These are phyloP conservation scores for Drosophila colorata DNA, from an alignment of 2,888 invertebrate species.

Conservation along the genomic window DNA sequence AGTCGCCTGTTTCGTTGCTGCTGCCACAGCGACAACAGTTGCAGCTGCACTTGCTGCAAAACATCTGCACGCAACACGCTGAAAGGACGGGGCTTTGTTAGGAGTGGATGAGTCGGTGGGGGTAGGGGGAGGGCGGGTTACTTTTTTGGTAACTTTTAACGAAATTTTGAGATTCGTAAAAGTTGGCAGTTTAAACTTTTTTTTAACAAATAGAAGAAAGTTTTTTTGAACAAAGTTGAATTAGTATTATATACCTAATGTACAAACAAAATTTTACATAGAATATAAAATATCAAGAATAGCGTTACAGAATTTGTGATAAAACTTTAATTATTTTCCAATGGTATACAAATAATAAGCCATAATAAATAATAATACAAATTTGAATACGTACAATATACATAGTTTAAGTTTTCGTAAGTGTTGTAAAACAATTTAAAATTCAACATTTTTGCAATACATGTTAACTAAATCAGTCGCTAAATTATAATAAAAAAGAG, in stretches of 20 bases:
- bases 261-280: neutral
- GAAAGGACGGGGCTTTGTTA: neutral
- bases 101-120: neutral
- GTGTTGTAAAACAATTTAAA: too few relatives aligned
- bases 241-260: neutral
- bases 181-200: constrained; percentile 2
- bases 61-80: constrained; percentile 21
- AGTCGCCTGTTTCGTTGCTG: constrained; percentile 71
- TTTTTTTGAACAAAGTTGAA: neutral
- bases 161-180: constrained; percentile 12
- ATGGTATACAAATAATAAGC: too few relatives aligned
- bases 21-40: constrained; percentile 60
- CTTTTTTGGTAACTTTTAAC: neutral
- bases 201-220: constrained; percentile 6
- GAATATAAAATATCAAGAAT: too few relatives aligned
- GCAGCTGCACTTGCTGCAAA: constrained; percentile 59
- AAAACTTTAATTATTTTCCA: too few relatives aligned
- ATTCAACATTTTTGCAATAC: neutral
- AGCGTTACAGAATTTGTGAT: too few relatives aligned
- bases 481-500: neutral
- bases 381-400: too few relatives aligned
- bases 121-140: neutral
- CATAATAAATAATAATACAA: neutral
- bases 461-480: neutral
- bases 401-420: too few relatives aligned